phyloP scores from a whole-genome alignment of 2,797 vertebrate genomes.

The Crenuchus spilurus region DNA sequence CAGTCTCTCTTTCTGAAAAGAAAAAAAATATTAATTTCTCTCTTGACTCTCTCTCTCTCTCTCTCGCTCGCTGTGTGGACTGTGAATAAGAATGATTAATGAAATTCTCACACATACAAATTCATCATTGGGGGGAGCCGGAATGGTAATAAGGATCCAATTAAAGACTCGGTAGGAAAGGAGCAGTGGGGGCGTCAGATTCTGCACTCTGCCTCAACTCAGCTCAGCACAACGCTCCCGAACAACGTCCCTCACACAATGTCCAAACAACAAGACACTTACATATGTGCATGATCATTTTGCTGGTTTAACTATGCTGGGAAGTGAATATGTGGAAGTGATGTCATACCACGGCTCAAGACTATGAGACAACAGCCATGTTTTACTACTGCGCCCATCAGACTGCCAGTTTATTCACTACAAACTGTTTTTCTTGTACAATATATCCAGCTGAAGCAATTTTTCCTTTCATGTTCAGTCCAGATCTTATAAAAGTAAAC shows the following conservation, averaged over 20 bases:
- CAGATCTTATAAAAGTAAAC: too few relatives aligned
- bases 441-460: too few relatives aligned
- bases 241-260: neutral
- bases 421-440: too few relatives aligned
- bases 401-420: too few relatives aligned
- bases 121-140: conserved; percentile 78
- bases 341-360: too few relatives aligned
- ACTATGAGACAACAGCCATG: too few relatives aligned
- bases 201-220: conserved; percentile 43
- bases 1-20: conserved; percentile 46
- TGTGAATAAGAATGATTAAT: conserved; percentile 88
- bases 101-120: conserved; percentile 82
- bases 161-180: conserved; percentile 78
- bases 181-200: conserved; percentile 61
- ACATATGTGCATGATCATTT: too few relatives aligned
- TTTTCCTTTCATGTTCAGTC: too few relatives aligned
- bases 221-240: conserved; percentile 16
- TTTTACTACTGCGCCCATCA: too few relatives aligned
- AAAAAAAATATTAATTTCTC: conserved; percentile 53
- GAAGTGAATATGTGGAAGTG: too few relatives aligned
- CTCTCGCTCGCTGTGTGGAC: conserved; percentile 66
- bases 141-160: conserved; percentile 86
- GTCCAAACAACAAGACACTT: neutral
- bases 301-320: too few relatives aligned
- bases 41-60: conserved; percentile 32